phyloP scores from a whole-genome alignment of 2,113 vertebrate species.

The Solea senegalensis region DNA sequence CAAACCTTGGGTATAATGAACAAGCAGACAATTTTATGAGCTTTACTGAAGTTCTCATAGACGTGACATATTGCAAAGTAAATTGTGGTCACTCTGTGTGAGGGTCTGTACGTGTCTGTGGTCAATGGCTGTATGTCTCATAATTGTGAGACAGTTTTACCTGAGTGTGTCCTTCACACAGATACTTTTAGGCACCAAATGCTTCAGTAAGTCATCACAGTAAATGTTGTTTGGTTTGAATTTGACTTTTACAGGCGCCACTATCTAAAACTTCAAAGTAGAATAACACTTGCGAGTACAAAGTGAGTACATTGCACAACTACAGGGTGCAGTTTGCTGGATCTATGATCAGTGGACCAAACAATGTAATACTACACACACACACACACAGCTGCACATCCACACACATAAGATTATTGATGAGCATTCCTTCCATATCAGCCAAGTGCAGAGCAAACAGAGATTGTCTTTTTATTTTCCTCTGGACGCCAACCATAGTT shows the following conservation, averaged over 20 bases:
- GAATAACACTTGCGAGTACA: neutral
- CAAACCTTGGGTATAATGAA: constrained; percentile 61
- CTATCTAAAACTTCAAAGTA: neutral
- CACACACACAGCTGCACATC: constrained; percentile 7
- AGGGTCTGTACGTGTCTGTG: constrained; percentile 33
- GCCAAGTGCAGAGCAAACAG: constrained; percentile 42
- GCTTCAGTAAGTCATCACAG: neutral
- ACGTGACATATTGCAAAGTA: constrained; percentile 54
- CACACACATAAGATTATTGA: constrained; percentile 19
- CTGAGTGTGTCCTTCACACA: constrained; percentile 2
- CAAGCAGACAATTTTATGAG: constrained; percentile 34
- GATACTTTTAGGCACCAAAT: too few relatives aligned
- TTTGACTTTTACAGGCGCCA: neutral
- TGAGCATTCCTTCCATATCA: constrained; percentile 65
- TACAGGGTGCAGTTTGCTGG: neutral
- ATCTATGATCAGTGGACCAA: constrained; percentile 12
- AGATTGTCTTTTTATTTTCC: constrained; percentile 27
- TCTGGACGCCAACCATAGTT: constrained; percentile 30
- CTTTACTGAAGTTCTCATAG: constrained; percentile 54
- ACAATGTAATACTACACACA: neutral
- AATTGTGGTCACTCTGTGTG: constrained; percentile 40
- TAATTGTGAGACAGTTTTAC: constrained; percentile 30
- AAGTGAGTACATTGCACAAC: constrained; percentile 4
- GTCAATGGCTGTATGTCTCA: constrained; percentile 33
- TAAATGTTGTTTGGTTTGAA: too few relatives aligned